Evolutionary conservation across 2,797 vertebrate species (phyloP).

Genomic region (Craterocephalus amniculus): DNA sequence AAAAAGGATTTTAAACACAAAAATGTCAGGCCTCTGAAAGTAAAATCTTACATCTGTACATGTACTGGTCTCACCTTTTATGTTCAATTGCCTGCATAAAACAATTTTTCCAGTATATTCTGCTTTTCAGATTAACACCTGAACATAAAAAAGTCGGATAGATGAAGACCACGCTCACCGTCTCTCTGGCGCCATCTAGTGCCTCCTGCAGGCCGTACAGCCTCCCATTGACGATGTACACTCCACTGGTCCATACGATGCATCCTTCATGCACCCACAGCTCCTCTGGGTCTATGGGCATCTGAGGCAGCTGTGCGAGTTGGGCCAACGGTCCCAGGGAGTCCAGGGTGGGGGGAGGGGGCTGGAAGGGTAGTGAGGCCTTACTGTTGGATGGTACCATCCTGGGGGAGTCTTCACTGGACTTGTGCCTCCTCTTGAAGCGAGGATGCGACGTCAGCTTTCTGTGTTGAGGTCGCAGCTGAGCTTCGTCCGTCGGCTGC

Average conservation of each 20-base stretch:
- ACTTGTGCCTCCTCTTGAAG: conserved; percentile 96
- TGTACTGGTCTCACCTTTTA: no score
- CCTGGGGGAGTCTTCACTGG: conserved; percentile 91
- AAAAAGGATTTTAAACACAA: no score
- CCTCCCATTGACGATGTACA: conserved; percentile 97
- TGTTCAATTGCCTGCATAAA: no score
- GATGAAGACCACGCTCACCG: conserved; percentile 81
- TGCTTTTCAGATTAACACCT: no score
- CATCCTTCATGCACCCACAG: conserved; percentile 99
- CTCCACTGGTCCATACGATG: conserved; percentile 97
- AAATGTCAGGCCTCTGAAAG: no score
- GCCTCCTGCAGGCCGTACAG: conserved; percentile 99
- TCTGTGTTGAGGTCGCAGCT: conserved; percentile 83
- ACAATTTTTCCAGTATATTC: no score
- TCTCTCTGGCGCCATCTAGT: conserved; percentile 96
- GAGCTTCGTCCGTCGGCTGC: conserved; percentile 69
- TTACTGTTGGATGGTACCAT: conserved; percentile 88
- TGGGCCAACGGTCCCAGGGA: conserved; percentile 85
- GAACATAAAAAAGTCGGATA: no score
- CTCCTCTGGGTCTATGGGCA: conserved; percentile 99
- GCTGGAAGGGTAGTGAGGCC: conserved; percentile 90
- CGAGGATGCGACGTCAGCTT: conserved; percentile 94
- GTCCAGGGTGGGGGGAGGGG: conserved; percentile 90
- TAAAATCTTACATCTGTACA: no score
- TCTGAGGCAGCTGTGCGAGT: conserved; percentile 93